A percentile compares a stretch with the other conserved stretches of the same genome.
These are phyloP conservation scores for Macrochelys suwanniensis DNA, from an alignment of 2,797 vertebrate genomes.

Conservation along the genomic window DNA sequence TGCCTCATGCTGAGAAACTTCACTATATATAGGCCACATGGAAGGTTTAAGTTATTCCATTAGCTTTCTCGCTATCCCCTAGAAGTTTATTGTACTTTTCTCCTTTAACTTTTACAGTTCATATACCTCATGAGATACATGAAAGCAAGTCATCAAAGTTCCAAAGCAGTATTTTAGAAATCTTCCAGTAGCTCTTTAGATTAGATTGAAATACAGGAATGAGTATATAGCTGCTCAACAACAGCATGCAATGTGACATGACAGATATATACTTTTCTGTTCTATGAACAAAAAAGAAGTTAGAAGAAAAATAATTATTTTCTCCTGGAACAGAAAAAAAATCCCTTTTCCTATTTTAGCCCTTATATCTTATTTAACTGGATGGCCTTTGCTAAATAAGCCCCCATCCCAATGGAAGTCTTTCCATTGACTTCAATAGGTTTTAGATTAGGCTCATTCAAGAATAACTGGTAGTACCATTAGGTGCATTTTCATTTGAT, in stretches of 20 bases:
- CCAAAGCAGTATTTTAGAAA: constrained; percentile 66
- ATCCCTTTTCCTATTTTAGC: not conserved
- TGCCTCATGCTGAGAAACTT: constrained; percentile 52
- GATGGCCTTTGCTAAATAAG: not conserved
- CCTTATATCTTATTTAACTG: not conserved
- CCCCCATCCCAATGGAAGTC: not conserved
- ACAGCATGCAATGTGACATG: constrained; percentile 34
- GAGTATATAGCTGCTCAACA: constrained; percentile 25
- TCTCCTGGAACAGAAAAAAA: not conserved
- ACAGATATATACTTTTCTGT: constrained; percentile 24
- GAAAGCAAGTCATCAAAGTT: constrained; percentile 66
- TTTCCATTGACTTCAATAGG: not conserved
- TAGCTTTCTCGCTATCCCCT: constrained; percentile 65
- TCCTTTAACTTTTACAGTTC: constrained; percentile 77
- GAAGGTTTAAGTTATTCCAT: constrained; percentile 75
- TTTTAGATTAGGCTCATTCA: not conserved
- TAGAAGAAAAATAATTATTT: not conserved
- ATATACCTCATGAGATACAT: constrained; percentile 66
- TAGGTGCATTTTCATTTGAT: constrained; percentile 3
- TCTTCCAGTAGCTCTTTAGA: constrained; percentile 45
- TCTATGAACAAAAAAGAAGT: not conserved
- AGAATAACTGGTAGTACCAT: not conserved
- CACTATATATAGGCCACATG: constrained; percentile 63
- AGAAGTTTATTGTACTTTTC: constrained; percentile 69
- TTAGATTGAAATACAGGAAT: constrained; percentile 55